Percentiles rank a stretch among this genome's conserved stretches.
phyloP scores from a whole-genome alignment of 2,797 vertebrate species.

The Sebastes matsubarae region DNA sequence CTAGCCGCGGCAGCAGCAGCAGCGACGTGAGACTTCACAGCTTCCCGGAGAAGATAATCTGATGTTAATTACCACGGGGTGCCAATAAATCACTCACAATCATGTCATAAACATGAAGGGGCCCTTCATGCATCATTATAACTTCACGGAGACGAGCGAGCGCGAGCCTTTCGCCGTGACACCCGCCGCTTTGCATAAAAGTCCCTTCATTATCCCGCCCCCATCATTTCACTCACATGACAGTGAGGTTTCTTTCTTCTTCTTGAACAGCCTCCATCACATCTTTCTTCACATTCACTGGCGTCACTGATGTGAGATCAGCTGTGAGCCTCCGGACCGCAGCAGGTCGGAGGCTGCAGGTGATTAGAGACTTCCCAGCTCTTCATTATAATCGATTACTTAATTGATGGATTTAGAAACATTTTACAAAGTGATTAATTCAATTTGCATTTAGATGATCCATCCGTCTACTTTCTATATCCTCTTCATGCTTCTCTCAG shows the following conservation, averaged over 20 bases:
- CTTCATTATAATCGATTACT: conserved; percentile 42
- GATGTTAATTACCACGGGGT: conserved; percentile 66
- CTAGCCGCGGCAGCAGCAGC: conserved; percentile 23
- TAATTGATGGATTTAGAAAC: conserved; percentile 47
- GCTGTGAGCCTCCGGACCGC: conserved; percentile 15
- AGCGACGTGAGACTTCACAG: conserved; percentile 48
- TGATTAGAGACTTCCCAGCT: conserved; percentile 37
- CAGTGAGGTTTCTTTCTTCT: neutral
- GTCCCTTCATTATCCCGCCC: conserved; percentile 60
- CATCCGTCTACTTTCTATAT: neutral
- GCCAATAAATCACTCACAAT: conserved; percentile 73
- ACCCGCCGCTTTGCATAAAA: conserved; percentile 55
- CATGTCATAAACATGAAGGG: conserved; percentile 71
- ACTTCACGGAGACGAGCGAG: conserved; percentile 48
- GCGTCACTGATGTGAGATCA: conserved; percentile 19
- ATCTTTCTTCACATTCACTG: conserved; percentile 25
- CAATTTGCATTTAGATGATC: conserved; percentile 46
- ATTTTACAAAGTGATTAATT: conserved; percentile 46
- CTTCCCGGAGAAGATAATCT: conserved; percentile 63
- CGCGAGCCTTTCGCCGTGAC: conserved; percentile 35
- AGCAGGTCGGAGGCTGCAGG: conserved; percentile 22
- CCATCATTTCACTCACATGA: conserved; percentile 41
- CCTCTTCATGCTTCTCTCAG: neutral
- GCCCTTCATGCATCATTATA: conserved; percentile 75
- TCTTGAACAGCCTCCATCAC: conserved; percentile 30